phyloP scores from a whole-genome alignment of 92 coral and sea anemone species.

The Porites cylindrica region DNA sequence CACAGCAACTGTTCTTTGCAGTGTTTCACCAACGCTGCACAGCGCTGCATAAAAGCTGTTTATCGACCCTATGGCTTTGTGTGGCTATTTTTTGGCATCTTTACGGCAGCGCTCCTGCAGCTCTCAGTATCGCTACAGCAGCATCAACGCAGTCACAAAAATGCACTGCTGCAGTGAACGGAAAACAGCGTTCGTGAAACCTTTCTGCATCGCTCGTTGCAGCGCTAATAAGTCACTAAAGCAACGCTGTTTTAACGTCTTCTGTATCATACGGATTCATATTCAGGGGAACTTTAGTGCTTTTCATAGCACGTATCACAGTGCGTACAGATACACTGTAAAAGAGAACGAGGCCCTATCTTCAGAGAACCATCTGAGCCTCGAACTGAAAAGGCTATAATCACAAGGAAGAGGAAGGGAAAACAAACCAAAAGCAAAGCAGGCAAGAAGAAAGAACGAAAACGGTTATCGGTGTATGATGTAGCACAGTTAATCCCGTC shows the following conservation, averaged over 20 bases:
- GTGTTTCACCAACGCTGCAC: background rate
- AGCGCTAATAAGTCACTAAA: no score
- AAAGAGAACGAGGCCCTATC: conserved; percentile 28
- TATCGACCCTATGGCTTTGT: background rate
- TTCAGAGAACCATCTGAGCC: conserved; percentile 19
- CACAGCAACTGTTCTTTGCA: background rate
- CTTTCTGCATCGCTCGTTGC: no score
- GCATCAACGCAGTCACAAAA: background rate
- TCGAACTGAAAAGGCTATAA: conserved; percentile 33
- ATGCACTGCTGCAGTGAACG: background rate
- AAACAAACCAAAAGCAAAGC: background rate
- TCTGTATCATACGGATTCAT: background rate
- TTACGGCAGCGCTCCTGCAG: no score
- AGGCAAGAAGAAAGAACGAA: background rate
- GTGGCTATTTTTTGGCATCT: no score
- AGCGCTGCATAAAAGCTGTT: conserved; percentile 18
- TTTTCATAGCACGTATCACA: conserved; percentile 17
- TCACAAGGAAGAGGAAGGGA: conserved; percentile 16
- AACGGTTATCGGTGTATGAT: conserved; percentile 22
- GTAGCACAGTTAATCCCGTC: conserved; percentile 16
- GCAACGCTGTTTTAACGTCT: background rate
- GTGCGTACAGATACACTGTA: conserved; percentile 26
- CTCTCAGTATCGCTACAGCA: background rate
- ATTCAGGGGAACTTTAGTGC: conserved; percentile 31
- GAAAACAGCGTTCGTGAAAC: background rate